These are phyloP conservation scores for Drosophila rhopaloa DNA, from an alignment of 1,140 invertebrate genomes.

Conservation along the genomic window DNA sequence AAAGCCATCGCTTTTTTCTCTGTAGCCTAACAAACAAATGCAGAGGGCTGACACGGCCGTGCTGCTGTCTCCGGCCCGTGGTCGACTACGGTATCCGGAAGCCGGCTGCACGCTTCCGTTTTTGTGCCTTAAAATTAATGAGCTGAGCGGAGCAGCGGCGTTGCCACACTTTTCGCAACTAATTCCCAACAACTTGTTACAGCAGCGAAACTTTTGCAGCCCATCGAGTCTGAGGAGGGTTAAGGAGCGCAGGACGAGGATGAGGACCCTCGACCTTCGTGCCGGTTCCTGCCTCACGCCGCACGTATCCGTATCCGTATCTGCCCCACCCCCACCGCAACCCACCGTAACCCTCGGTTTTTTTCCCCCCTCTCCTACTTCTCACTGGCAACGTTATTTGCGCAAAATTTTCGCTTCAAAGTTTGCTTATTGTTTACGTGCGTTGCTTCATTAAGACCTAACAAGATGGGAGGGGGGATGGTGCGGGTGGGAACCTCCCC, in stretches of 20 bases:
- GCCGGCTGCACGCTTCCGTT: conserved; percentile 79
- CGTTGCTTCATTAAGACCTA: conserved; percentile 81
- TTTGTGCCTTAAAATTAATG: conserved; percentile 79
- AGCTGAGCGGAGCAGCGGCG: conserved; percentile 59
- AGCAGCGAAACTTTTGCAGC: conserved; percentile 68
- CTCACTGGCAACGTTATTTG: conserved; percentile 68
- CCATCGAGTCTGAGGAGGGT: conserved; percentile 6
- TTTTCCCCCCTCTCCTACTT: background rate
- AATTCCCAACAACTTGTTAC: conserved; percentile 80
- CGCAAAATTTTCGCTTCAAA: conserved; percentile 82
- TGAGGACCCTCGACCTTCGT: conserved; percentile 67
- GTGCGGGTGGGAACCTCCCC: conserved; percentile 35
- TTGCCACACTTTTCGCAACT: conserved; percentile 81
- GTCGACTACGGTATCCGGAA: conserved; percentile 59
- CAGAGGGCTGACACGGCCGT: conserved; percentile 53
- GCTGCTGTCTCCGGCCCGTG: conserved; percentile 63
- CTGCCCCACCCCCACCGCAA: conserved; percentile 26
- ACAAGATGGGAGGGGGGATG: conserved; percentile 25
- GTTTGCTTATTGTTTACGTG: conserved; percentile 83
- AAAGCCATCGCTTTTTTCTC: conserved; percentile 1
- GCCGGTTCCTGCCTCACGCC: conserved; percentile 72
- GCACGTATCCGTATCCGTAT: conserved; percentile 75
- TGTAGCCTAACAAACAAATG: conserved; percentile 38
- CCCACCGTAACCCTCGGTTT: background rate
- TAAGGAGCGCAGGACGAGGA: background rate